A percentile compares a stretch with the other conserved stretches of the same genome.
These are phyloP conservation scores for Perognathus longimembris DNA, from an alignment of 2,113 vertebrate genomes.

Conservation along the genomic window DNA sequence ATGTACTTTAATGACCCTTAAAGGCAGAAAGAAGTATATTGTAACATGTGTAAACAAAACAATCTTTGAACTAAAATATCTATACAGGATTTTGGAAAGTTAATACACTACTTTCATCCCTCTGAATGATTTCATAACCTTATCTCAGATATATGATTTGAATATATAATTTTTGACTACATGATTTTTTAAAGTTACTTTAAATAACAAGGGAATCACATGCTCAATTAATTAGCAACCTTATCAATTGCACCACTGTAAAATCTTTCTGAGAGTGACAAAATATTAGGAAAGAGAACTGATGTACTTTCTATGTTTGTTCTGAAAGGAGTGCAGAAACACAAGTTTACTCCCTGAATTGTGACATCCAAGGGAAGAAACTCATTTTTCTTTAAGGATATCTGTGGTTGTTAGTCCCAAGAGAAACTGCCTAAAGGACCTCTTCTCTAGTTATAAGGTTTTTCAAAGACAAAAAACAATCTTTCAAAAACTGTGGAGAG, in stretches of 20 bases:
- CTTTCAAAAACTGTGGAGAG: constrained; percentile 34
- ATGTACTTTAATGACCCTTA: not conserved
- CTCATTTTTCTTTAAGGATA: constrained; percentile 63
- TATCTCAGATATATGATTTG: not conserved
- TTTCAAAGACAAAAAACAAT: constrained; percentile 61
- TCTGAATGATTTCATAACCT: not conserved
- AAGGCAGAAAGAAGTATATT: not conserved
- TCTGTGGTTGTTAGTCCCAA: constrained; percentile 54
- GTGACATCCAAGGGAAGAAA: constrained; percentile 23
- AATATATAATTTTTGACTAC: constrained; percentile 13
- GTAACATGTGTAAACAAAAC: not conserved
- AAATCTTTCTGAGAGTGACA: not conserved
- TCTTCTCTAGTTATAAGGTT: constrained; percentile 60
- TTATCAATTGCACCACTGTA: not conserved
- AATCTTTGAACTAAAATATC: not conserved
- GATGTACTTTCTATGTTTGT: not conserved
- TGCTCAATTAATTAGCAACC: not conserved
- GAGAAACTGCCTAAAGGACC: constrained; percentile 56
- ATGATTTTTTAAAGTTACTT: constrained; percentile 12
- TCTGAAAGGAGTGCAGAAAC: not conserved
- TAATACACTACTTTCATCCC: not conserved
- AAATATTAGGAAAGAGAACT: not conserved
- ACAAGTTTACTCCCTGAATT: not conserved
- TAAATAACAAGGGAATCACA: not conserved
- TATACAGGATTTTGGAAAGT: not conserved